Conservation (phyloP, 2,113 vertebrate species). For the Ranitomeya variabilis region DNA sequence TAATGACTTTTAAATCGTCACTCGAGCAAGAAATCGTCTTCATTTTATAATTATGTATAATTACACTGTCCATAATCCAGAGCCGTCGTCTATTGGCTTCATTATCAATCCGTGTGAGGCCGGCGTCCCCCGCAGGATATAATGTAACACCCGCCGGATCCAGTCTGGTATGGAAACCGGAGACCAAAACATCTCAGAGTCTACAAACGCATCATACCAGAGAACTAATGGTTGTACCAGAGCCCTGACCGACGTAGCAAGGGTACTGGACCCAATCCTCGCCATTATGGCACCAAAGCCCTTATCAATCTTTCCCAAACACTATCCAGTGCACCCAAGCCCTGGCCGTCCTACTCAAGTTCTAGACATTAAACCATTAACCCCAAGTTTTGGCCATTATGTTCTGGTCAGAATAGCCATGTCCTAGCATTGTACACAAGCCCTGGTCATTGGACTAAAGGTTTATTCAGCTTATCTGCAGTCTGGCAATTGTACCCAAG, state of each 20-base stretch:
- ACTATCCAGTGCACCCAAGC: too few species aligned
- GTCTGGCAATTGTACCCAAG: too few species aligned
- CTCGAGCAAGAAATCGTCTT: constrained; percentile 80
- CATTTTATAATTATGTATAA: constrained; percentile 84
- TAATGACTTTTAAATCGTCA: constrained; percentile 84
- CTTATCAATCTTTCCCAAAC: too few species aligned
- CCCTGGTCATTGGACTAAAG: too few species aligned
- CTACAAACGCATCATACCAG: background rate
- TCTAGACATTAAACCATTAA: too few species aligned
- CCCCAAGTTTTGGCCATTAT: too few species aligned
- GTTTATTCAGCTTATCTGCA: too few species aligned
- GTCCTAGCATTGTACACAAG: too few species aligned
- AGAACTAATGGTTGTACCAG: background rate
- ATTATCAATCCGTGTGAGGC: constrained; percentile 83
- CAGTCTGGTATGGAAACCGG: background rate
- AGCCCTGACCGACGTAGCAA: background rate
- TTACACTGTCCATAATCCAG: constrained; percentile 81
- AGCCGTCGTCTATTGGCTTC: constrained; percentile 72
- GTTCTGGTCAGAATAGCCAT: too few species aligned
- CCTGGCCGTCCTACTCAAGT: too few species aligned
- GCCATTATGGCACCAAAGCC: too few species aligned
- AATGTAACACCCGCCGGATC: background rate
- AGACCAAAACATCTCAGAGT: background rate
- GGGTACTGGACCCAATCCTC: too few species aligned
- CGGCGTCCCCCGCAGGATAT: constrained; percentile 70